Evolutionary conservation across 2,113 vertebrate species (phyloP), one percentile per base, ranked within the genome.

Genomic region (Anhinga rufa): DNA sequence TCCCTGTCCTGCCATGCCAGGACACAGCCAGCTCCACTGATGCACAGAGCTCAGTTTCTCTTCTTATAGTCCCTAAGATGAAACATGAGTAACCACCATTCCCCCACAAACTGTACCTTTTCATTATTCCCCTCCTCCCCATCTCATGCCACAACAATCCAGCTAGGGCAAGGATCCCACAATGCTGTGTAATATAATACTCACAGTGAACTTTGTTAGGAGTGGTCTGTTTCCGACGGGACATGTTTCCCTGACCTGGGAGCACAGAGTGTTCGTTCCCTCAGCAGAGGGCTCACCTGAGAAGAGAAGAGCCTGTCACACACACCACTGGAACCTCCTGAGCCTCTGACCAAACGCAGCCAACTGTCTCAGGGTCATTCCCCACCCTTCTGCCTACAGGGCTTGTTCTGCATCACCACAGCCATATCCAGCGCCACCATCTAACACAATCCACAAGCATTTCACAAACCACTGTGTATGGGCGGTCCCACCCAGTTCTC

Each of bases 181-280:
- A 10, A 4, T 4, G 15, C 84, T 76, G 54, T 6, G 17, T 40
- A 61, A 89, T 31, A 17, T 19, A 10, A 88, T 98, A 98, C 98
- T 98, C 97, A 98, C 98, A 98, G 97, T 98, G 98, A 97, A 98
- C 98, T 98, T 98, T 98, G 97, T 98, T 98, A 97, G 98, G 98
- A 98, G 98, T 98, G 94, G 98, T 98, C 97, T 98, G 98, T 98
- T 98, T 98, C 98, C 98, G 97, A 93, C 98, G 98, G 98, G 98
- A 98, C 98, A 98, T 98, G 97, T 96, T 98, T 98, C 95, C 94
- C 97, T 88, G 94, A 82, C 96, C 94, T 17, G 62, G 92, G 88
- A 96, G 84, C 82, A 97, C 90, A 88, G 90, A 96, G 72, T 40
- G 83, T 81, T 88, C 75, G 58, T 94, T 72, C 80, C 75, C 96